A percentile compares a stretch with the other conserved stretches of the same genome.
Conservation (phyloP, 2,888 invertebrate species). For the Eudemis profundana region DNA sequence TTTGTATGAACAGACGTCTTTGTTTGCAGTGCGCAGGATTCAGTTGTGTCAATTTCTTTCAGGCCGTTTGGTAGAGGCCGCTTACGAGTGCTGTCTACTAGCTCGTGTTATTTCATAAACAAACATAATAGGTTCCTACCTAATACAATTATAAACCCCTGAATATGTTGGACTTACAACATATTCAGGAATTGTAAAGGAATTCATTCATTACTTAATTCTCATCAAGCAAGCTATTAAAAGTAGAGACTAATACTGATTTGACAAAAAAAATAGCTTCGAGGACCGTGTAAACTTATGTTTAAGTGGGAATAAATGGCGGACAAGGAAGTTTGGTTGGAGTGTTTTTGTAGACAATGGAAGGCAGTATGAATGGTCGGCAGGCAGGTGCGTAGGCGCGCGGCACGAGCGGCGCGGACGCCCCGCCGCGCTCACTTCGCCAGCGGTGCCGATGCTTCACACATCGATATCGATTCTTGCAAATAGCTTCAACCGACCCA, state of each 20-base stretch:
- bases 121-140: constrained; percentile 26
- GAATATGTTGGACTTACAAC: no score
- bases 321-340: constrained; percentile 22
- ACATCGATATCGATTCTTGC: constrained; percentile 31
- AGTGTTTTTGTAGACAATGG: constrained; percentile 46
- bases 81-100: constrained; percentile 34
- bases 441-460: constrained; percentile 23
- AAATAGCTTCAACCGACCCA: constrained; percentile 23
- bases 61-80: constrained; percentile 44
- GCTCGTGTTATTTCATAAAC: constrained; percentile 27
- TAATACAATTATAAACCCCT: no score
- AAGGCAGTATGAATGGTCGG: constrained; percentile 44
- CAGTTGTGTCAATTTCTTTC: constrained; percentile 80
- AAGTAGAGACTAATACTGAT: no score
- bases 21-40: constrained; percentile 60
- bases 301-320: neutral
- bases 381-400: constrained; percentile 44
- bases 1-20: constrained; percentile 48
- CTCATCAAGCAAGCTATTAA: no score
- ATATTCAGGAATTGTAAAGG: no score
- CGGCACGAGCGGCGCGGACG: constrained; percentile 52
- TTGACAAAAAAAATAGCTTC: no score
- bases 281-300: neutral
- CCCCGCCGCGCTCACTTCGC: constrained; percentile 54
- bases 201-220: no score